Conservation (phyloP, 2,113 vertebrate genomes). For the Parotia lawesii region DNA sequence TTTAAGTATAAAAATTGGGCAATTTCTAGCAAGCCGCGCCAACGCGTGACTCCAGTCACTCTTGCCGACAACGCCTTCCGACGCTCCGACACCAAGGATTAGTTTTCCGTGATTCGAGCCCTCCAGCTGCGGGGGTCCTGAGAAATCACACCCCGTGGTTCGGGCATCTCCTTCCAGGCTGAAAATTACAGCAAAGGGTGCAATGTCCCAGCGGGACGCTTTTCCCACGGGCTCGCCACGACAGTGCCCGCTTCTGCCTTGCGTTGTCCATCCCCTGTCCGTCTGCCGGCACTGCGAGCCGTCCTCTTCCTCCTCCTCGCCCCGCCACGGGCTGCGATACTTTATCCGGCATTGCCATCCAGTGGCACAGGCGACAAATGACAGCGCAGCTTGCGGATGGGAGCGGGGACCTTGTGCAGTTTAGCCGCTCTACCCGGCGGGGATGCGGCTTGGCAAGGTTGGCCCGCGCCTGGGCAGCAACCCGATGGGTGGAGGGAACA, state of each 20-base stretch:
- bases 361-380: conserved; percentile 21
- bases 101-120: neutral
- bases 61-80: neutral
- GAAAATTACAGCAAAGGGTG: neutral
- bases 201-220: neutral
- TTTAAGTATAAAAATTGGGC: conserved; percentile 32
- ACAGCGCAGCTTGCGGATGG: neutral
- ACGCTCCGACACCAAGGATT: neutral
- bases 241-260: neutral
- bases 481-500: fast-evolving
- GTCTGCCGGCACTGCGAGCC: neutral
- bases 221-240: neutral
- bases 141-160: neutral
- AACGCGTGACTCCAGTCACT: neutral
- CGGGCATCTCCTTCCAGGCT: neutral
- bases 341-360: conserved; percentile 69
- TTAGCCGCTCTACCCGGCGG: fast-evolving
- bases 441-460: neutral
- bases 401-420: fast-evolving
- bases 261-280: fast-evolving
- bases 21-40: neutral
- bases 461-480: neutral
- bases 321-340: neutral
- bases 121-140: neutral
- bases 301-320: neutral